A percentile compares a stretch with the other conserved stretches of the same genome.
Evolutionary conservation across 1,140 invertebrate species (phyloP).

Genomic region (Hyposmocoma kahamanoa): DNA sequence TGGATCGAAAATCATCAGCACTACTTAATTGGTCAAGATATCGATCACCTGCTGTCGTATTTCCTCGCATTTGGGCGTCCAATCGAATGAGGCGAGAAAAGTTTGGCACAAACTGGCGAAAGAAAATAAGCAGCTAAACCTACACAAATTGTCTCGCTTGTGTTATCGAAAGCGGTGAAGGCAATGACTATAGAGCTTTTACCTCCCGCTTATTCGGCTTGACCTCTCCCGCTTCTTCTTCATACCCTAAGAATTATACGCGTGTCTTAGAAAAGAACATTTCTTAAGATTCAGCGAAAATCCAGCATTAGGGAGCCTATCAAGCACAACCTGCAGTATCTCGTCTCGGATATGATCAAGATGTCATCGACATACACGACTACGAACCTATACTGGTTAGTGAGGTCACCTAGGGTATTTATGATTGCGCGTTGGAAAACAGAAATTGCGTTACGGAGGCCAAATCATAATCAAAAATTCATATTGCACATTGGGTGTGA

Average conservation of each 20-base stretch:
- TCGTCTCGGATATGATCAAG: constrained; percentile 6
- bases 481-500: constrained; percentile 44
- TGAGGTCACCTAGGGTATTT: constrained; percentile 4
- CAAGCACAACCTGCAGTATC: constrained; percentile 9
- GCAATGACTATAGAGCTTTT: constrained; percentile 11
- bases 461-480: constrained; percentile 33
- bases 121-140: constrained; percentile 24
- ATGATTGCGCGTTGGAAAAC: constrained; percentile 29
- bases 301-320: constrained; percentile 12
- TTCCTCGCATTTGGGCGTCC: background rate
- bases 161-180: constrained; percentile 12
- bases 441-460: constrained; percentile 31
- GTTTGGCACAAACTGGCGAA: constrained; percentile 5
- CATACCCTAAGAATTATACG: constrained; percentile 33
- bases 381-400: constrained; percentile 4
- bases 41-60: background rate
- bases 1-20: constrained; percentile 38
- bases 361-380: constrained; percentile 20
- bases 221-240: constrained; percentile 23
- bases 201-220: constrained; percentile 34
- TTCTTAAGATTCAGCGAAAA: constrained; percentile 27
- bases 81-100: background rate
- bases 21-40: constrained; percentile 15
- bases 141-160: constrained; percentile 21
- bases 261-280: constrained; percentile 29